Evolutionary conservation across 2,797 vertebrate species (phyloP).

Genomic region (Sardinella longiceps): DNA sequence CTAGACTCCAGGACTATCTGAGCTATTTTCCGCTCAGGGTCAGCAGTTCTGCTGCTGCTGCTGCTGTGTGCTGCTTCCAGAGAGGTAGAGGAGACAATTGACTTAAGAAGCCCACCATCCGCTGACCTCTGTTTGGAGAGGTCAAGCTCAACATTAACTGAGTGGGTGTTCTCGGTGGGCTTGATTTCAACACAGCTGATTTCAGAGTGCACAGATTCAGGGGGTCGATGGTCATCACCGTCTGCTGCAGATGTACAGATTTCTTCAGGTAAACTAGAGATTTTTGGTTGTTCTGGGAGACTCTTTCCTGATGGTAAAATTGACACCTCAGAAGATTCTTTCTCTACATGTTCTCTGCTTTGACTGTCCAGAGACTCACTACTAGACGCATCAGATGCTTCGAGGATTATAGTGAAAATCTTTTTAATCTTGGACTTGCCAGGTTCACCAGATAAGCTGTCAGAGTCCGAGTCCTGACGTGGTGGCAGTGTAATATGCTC

Average conservation of each 20-base stretch:
- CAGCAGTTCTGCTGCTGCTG: no score
- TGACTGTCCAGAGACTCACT: neutral
- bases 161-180: neutral
- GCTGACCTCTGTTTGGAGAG: no score
- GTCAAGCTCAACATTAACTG: no score
- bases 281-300: neutral
- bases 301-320: neutral
- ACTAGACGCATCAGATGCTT: neutral
- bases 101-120: no score
- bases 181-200: neutral
- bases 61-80: no score
- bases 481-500: neutral
- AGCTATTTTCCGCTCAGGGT: no score
- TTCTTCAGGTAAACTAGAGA: neutral
- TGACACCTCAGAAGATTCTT: neutral
- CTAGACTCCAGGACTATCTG: neutral
- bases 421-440: neutral
- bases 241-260: neutral
- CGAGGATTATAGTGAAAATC: conserved; percentile 7
- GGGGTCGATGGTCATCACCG: neutral
- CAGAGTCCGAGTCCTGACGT: neutral
- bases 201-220: neutral
- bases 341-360: neutral
- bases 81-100: no score
- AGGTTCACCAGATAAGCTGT: neutral